Evolutionary conservation across 2,113 vertebrate genomes (phyloP).

Genomic region (Apistogramma diplotaenia): DNA sequence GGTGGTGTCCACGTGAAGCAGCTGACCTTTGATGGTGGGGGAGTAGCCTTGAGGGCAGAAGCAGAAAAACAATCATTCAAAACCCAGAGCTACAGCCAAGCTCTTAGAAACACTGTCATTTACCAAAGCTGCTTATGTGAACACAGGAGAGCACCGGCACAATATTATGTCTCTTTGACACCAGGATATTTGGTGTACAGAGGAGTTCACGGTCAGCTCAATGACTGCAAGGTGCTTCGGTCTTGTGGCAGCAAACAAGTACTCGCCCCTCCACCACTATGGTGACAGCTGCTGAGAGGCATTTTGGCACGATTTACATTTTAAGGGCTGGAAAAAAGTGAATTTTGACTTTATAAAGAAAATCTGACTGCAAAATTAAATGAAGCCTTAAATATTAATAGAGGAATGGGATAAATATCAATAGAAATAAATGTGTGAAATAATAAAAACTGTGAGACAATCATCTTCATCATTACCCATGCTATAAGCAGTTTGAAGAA

Average conservation of each 20-base stretch:
- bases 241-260: too few relatives aligned
- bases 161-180: neutral
- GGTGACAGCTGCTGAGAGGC: too few relatives aligned
- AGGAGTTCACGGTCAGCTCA: neutral
- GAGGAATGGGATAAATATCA: neutral
- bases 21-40: constrained; percentile 95
- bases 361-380: neutral
- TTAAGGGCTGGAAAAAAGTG: neutral
- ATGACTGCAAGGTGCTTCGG: fast-evolving
- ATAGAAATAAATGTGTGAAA: neutral
- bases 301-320: neutral
- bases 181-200: neutral
- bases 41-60: constrained; percentile 83
- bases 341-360: neutral
- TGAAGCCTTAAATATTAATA: neutral
- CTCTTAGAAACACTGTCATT: neutral
- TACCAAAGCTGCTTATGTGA: neutral
- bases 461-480: neutral
- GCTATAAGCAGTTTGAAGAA: neutral
- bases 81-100: neutral
- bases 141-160: neutral
- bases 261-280: too few relatives aligned
- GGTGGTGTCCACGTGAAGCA: constrained; percentile 96
- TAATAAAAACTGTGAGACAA: neutral
- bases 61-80: constrained; percentile 14